A percentile compares a stretch with the other conserved stretches of the same genome.
Conservation (phyloP, 2,113 vertebrate genomes). For the Ondatra zibethicus region DNA sequence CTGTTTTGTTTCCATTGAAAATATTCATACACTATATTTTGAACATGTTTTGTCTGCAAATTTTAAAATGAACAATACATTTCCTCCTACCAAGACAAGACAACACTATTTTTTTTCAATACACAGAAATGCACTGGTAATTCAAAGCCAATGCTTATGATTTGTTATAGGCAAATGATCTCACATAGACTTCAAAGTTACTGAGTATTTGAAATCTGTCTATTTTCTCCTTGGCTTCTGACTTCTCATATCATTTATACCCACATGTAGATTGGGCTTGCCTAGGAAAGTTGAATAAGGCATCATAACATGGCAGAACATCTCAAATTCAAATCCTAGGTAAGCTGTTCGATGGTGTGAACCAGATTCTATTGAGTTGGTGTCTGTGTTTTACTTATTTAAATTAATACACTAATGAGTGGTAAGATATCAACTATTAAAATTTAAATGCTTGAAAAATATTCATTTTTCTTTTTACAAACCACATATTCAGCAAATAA, state of each 20-base stretch:
- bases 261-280: neutral
- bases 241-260: neutral
- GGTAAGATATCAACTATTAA: neutral
- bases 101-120: neutral
- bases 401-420: neutral
- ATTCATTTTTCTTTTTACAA: neutral
- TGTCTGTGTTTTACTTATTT: constrained; percentile 10
- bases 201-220: neutral
- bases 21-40: neutral
- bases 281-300: neutral
- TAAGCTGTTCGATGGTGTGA: neutral
- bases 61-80: neutral
- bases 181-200: neutral
- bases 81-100: neutral
- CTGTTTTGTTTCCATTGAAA: neutral
- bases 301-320: neutral
- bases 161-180: neutral
- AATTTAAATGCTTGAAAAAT: neutral
- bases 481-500: neutral
- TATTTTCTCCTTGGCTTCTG: neutral
- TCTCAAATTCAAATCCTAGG: neutral
- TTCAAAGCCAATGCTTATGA: neutral
- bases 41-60: neutral
- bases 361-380: neutral
- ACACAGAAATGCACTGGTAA: neutral